Conservation (phyloP, 1,140 invertebrate species). For the Drosophila lacertosa region DNA sequence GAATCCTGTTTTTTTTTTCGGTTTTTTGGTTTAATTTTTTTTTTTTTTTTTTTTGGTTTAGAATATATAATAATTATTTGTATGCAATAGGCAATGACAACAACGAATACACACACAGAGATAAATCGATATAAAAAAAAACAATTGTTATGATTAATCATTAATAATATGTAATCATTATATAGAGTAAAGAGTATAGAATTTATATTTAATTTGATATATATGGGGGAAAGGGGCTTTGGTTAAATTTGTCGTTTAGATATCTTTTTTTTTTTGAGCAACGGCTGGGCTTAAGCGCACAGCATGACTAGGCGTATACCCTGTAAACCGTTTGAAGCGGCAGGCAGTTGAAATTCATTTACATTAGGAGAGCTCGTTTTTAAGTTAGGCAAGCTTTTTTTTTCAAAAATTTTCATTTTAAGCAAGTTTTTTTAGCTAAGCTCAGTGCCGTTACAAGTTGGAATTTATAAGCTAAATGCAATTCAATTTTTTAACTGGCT, state of each 20-base stretch:
- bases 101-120: constrained; percentile 81
- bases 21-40: constrained; percentile 33
- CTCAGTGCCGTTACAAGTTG: background rate
- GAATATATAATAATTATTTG: constrained; percentile 57
- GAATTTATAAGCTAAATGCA: background rate
- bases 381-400: background rate
- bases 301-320: constrained; percentile 4
- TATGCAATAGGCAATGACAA: constrained; percentile 79
- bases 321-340: constrained; percentile 7
- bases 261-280: background rate
- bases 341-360: background rate
- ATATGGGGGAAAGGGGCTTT: background rate
- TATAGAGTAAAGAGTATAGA: constrained; percentile 37
- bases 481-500: background rate
- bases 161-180: constrained; percentile 67
- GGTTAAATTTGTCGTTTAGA: no score
- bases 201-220: constrained; percentile 1
- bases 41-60: constrained; percentile 30
- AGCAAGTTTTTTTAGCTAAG: background rate
- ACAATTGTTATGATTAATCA: constrained; percentile 75
- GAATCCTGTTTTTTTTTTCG: constrained; percentile 86
- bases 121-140: constrained; percentile 77
- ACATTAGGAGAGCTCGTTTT: background rate
- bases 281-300: no score
- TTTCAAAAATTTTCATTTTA: background rate